Evolutionary conservation across 2,888 invertebrate genomes (phyloP), one percentile per base, ranked within the genome.

Genomic region (Galeruca laticollis): DNA sequence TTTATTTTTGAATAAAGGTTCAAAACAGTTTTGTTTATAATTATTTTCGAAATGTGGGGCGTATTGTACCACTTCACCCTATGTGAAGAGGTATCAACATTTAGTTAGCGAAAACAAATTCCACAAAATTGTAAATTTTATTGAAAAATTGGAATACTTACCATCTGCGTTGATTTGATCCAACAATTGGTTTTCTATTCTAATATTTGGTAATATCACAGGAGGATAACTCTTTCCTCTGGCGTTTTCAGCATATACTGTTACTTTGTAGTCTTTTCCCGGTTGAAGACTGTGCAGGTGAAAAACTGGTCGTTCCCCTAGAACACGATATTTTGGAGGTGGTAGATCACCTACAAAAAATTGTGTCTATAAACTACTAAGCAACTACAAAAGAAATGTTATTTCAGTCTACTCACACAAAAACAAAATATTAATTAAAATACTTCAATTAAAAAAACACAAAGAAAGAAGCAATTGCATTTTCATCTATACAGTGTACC

Each of bases 231-330:
- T 94, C 75, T 91, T 89, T 70, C 95, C 95, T 81, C 92, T 90
- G 8, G 93, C 92, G 77, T 95, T 96, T 77, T 93, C 92, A 20
- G 95, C 93, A 83, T 93, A 95, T 35, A 95, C 92, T 74, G 91
- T 87, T 75, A 95, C 89, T 81, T 93, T 92, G 86, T 95, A 96
- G 81, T 90, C 89, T 76, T 90, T 89, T 62, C 93, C 94, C 18
- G 94, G 92, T 69, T 92, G 89, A 70, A 96, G 87, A 75, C 91
- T 91, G 81, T 91, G 91, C 68, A 94, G 87, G 57, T 91, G 88
- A 80, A 94, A 94, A 77, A 90, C 89, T 1, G 94, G 94, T 87
- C 73, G 89, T 87, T 84, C 91, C 88, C 82, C 91, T 86, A 79
- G 90, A 87, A 78, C 91, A 85, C 83, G 90, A 89, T 68, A 92